Evolutionary conservation across 2,888 invertebrate genomes (phyloP).

Genomic region (Phortica magna): DNA sequence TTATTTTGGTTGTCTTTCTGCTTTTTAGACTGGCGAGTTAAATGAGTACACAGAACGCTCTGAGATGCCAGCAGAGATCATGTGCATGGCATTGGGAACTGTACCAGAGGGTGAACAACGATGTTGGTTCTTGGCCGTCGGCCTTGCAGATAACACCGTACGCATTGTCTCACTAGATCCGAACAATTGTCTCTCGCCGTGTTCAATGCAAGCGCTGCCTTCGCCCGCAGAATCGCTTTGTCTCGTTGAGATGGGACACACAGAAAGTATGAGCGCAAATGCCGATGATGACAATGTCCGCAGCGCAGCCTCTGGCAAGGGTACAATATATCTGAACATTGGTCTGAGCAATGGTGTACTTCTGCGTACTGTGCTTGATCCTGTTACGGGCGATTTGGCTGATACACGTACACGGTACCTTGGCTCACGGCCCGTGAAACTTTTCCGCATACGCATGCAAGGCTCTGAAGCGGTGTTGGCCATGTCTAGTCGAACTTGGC

Average conservation of each 20-base stretch:
- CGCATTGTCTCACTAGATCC: slow-evolving; percentile 98
- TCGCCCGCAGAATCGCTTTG: slow-evolving; percentile 97
- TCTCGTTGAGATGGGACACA: slow-evolving; percentile 94
- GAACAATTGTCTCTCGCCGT: slow-evolving; percentile 93
- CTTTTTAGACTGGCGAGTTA: slow-evolving; percentile 91
- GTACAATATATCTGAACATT: slow-evolving; percentile 94
- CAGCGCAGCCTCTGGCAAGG: slow-evolving; percentile 79
- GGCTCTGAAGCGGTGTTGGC: slow-evolving; percentile 97
- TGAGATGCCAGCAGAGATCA: slow-evolving; percentile 97
- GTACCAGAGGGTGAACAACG: slow-evolving; percentile 97
- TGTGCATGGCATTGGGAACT: slow-evolving; percentile 98
- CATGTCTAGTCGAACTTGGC: slow-evolving; percentile 98
- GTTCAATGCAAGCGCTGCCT: slow-evolving; percentile 98
- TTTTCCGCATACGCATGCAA: slow-evolving; percentile 97
- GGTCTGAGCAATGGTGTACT: slow-evolving; percentile 98
- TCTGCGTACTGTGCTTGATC: slow-evolving; percentile 94
- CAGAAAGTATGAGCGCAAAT: slow-evolving; percentile 80
- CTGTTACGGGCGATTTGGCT: slow-evolving; percentile 96
- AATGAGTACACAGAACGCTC: slow-evolving; percentile 99
- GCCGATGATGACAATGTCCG: slow-evolving; percentile 79
- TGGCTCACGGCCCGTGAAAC: slow-evolving; percentile 96
- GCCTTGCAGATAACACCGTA: slow-evolving; percentile 97
- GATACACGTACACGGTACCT: slow-evolving; percentile 98
- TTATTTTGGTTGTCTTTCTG: background rate
- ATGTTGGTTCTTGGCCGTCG: slow-evolving; percentile 97